Evolutionary conservation across 1,140 invertebrate species (phyloP).

Genomic region (Ctenoplectra terminalis): DNA sequence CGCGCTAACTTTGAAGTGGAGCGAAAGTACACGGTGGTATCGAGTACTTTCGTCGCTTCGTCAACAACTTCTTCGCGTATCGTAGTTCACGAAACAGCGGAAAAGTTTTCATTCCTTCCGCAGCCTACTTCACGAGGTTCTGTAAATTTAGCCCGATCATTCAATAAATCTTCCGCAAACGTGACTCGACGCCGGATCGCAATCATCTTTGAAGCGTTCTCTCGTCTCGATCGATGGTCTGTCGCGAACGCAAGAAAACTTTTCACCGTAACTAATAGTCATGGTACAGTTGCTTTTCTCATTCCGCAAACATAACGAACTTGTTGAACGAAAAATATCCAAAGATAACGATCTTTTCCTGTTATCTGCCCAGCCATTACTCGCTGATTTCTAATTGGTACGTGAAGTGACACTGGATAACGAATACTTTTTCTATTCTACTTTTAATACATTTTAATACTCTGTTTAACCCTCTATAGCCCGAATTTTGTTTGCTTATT

Average conservation of each 20-base stretch:
- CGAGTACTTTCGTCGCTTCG: neutral
- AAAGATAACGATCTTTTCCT: too few species aligned
- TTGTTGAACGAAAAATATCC: neutral
- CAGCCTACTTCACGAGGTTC: neutral
- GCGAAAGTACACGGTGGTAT: neutral
- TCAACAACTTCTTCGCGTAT: too few species aligned
- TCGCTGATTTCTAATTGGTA: too few species aligned
- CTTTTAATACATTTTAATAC: too few species aligned
- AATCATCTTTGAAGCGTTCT: neutral
- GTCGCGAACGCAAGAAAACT: neutral
- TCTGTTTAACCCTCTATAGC: too few species aligned
- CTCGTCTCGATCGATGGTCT: neutral
- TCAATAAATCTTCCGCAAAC: slow-evolving; percentile 9
- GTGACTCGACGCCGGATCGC: neutral
- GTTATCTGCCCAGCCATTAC: too few species aligned
- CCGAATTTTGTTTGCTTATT: too few species aligned
- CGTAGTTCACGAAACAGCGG: neutral
- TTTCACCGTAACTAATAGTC: neutral
- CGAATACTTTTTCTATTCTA: too few species aligned
- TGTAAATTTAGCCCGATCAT: neutral
- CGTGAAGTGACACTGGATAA: too few species aligned
- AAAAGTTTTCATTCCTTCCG: neutral
- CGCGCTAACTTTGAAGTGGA: neutral
- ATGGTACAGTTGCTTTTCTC: neutral
- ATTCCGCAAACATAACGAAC: neutral